Base-by-base conservation (phyloP, 2,888 invertebrate species). In the Apotomis capreana region DNA sequence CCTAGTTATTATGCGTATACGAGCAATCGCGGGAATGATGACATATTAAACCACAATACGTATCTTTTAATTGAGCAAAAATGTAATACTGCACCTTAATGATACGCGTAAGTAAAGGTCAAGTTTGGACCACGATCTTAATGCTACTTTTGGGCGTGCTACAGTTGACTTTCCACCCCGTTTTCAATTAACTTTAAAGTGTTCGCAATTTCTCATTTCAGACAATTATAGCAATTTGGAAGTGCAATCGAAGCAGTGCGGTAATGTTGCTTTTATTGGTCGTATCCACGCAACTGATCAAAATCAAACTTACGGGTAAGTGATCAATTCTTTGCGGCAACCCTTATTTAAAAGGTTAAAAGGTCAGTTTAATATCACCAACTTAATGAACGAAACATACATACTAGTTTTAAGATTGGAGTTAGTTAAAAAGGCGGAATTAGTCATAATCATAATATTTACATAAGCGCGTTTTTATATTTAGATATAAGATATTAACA, bases 81-180 rank as follows among this genome's bases (percentile, higher is more conserved):
- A 57, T 62, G 62, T 67, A 49, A 61, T 26, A 52, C 15, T 64
- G 40, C 12, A 51, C 67, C 57, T 57, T 71, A 71, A 71, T 60
- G 57, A 57, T 62, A 51, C 51, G 9, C 15, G 54, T 51, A 69
- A 69, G 71, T 79, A 79, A 83, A 82, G 77, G 80, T 77, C 78
- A 78, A 81, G 80, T 85, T 81, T 78, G 79, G 76, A 82, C 84
- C 84, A 73, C 78, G 87, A 85, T 87, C 83, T 79, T 81, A 78
- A 80, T 78, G 76, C 85, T 86, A 77, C 85, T 76, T 81, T 86
- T 83, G 77, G 82, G 78, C 78, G 76, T 78, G 81, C 78, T 74
- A 77, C 74, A 75, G 76, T 78, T 75, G 68, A 77, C 75, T 81
- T 82, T 81, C 70, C 78, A 79, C 74, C 70, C 76, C 68, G 75